Evolutionary conservation across 64 coral and sea anemone genomes (phyloP).

Genomic region (Stichodactyla helianthus): DNA sequence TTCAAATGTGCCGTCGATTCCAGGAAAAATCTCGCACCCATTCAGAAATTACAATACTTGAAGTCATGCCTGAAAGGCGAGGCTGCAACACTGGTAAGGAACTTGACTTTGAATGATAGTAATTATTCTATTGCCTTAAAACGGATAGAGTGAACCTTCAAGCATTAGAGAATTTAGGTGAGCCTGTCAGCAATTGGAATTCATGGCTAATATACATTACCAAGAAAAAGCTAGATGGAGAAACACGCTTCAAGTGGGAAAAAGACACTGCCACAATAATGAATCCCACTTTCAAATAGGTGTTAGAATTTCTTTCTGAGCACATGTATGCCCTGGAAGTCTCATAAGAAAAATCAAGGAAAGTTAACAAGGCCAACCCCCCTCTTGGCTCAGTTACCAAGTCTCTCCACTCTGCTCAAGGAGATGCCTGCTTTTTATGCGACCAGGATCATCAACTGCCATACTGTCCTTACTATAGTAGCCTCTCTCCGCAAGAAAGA

Average conservation of each 20-base stretch:
- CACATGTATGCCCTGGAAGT: conserved; percentile 31
- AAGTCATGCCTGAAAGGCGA: no score
- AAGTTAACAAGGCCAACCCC: conserved; percentile 3
- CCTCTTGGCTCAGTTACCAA: conserved; percentile 16
- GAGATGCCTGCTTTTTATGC: conserved; percentile 31
- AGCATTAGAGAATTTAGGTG: no score
- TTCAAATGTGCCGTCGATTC: no score
- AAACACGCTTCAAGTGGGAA: conserved; percentile 45
- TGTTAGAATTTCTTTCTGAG: conserved; percentile 24
- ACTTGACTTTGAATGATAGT: no score
- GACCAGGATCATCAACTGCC: conserved; percentile 30
- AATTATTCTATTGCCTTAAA: no score
- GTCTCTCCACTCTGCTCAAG: conserved; percentile 28
- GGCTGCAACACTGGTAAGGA: no score
- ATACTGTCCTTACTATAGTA: conserved; percentile 34
- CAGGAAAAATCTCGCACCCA: no score
- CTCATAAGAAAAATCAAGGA: conserved; percentile 33
- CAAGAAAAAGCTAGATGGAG: conserved; percentile 37
- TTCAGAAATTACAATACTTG: no score
- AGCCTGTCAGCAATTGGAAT: conserved; percentile 10
- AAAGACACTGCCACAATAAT: conserved; percentile 11
- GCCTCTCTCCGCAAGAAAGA: conserved; percentile 26
- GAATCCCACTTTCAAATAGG: conserved; percentile 33
- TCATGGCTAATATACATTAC: conserved; percentile 31
- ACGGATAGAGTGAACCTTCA: no score